phyloP scores from a whole-genome alignment of 2,888 invertebrate genomes.

The Heliconius aoede region DNA sequence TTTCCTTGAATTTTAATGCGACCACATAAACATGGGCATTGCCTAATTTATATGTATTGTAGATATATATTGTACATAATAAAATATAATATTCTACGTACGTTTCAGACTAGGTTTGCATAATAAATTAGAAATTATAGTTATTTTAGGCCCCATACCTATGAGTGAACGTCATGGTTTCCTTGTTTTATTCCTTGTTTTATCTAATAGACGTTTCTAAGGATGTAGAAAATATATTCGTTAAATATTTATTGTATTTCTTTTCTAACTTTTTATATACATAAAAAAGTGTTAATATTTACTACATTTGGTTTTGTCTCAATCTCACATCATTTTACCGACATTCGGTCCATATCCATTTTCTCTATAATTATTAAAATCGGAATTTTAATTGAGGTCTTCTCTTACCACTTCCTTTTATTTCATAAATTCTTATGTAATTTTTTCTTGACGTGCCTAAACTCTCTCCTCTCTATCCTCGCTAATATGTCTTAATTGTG shows the following conservation, averaged over 20 bases:
- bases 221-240: background rate
- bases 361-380: no score
- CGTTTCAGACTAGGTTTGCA: slow-evolving; percentile 55
- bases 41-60: slow-evolving; percentile 45
- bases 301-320: no score
- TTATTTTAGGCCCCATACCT: slow-evolving; percentile 49
- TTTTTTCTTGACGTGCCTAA: no score
- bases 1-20: slow-evolving; percentile 66
- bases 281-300: no score
- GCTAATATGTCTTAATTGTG: no score
- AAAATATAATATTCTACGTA: slow-evolving; percentile 59
- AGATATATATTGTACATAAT: slow-evolving; percentile 38
- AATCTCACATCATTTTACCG: no score
- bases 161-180: background rate
- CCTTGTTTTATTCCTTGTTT: slow-evolving; percentile 43
- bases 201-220: background rate
- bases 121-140: slow-evolving; percentile 55
- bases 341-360: no score
- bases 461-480: no score
- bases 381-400: no score
- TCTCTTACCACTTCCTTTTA: no score
- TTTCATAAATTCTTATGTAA: no score
- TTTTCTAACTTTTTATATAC: no score
- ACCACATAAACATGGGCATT: slow-evolving; percentile 48
- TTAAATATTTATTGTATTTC: background rate